Evolutionary conservation across 2,797 vertebrate genomes (phyloP), one percentile per base, ranked within the genome.

Genomic region (Bovichtus variegatus): DNA sequence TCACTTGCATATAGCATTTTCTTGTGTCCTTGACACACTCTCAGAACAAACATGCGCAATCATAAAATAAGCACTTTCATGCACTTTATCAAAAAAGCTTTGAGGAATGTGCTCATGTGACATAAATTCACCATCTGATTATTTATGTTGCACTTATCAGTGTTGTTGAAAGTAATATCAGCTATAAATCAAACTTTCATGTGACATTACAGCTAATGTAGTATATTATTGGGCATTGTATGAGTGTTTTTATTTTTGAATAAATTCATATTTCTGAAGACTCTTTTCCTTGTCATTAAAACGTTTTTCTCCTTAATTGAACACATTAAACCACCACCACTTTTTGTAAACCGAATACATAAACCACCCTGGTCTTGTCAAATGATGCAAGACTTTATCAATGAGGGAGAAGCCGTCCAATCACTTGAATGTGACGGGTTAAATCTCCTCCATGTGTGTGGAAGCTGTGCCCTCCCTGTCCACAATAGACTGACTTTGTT

Each of bases 401-500:
- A 55, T 83, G 69, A 80, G 49, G 46, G 43, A 81, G 67, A 71
- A 81, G 46, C 38, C 58, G 71, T 63, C 55, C 54, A 75, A 64
- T 73, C 47, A 72, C 69, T 74, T 78, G 83, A 84, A 66, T 82
- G 61, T 73, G 62, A 85, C 3, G 82, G 81, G 90, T 89, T 92
- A 85, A 91, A 72, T 74, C 51, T 41, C 70, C 73, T 82, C 78
- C 54, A 74, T 86, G 65, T 78, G 82, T 88, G 71, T 78, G 62
- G 78, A 85, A 81, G 80, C 85, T 69, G 58, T 75, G 59, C 67
- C 61, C 73, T 76, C 79, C 62, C 60, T 43, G 68, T 82, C 70
- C 78, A 89, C 90, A 93, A 94, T 84, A 84, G 91, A 75, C 78
- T 68, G 81, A 89, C 92, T 93, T 91, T 93, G 91, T 91, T 82